Base-by-base conservation (phyloP, 1,140 invertebrate species). In the Drosophila bifasciata region DNA sequence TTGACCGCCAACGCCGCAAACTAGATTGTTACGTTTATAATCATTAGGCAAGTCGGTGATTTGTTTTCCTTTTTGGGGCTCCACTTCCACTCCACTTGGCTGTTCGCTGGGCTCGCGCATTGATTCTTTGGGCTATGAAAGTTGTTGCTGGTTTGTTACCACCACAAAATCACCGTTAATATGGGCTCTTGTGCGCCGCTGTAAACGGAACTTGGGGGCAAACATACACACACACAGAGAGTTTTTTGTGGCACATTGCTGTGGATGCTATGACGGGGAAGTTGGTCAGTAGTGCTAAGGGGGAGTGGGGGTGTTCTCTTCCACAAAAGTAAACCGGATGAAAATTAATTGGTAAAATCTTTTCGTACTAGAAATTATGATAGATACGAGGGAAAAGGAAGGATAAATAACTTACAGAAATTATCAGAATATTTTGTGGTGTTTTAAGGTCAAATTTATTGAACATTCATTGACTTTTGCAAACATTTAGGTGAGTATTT, bases 11-110 rank as follows among this genome's bases (percentile, higher is more conserved):
- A 86, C 77, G 81, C 81, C 81, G 77, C 81, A 77, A 73, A 78
- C 66, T 71, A 88, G 81, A 86, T 86, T 80, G 78, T 86, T 88
- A 68, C 78, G 73, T 81, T 88, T 86, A 81, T 88, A 81, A 86
- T 86, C 81, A 86, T 86, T 86, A 85, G 81, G 60, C 78, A 43
- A 60, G 74, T 71, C 59, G 56, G 67, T 50, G 44, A 61, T 45
- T 77, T 80, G 76, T 59, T 62, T 69, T 36, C 59, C 49, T 61
- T 56, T 45, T 21, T 11, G 32, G 32, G 3, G 3, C 28, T 3
- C 25, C n/a, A 25, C 51, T 56, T 11, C 11, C 32, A 1, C 9
- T 11, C 32, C 32, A 36, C 32, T 5, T 36, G 32, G 32, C 32
- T 13, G 32, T 13, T 13, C 32, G 32, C 32, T 36, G 32, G 25